Conservation (phyloP, 2,797 vertebrate genomes). For the Triplophysa bombifrons region DNA sequence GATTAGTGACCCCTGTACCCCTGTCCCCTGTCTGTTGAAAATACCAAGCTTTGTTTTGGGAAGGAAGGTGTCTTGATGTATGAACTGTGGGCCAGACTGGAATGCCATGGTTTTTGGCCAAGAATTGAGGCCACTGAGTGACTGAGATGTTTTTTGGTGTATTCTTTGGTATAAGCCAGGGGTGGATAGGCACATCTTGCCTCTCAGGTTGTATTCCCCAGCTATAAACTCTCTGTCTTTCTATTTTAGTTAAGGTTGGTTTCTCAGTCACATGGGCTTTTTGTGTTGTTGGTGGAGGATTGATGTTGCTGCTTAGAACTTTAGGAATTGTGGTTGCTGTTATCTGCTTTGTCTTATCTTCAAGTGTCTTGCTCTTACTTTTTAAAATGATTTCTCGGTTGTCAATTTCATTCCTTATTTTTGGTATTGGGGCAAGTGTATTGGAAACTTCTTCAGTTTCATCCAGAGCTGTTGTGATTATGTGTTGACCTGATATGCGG, state of each 20-base stretch:
- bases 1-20: conserved; percentile 68
- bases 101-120: conserved; percentile 44
- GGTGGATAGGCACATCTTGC: conserved; percentile 68
- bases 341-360: conserved; percentile 26
- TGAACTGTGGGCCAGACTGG: conserved; percentile 55
- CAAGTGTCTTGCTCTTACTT: conserved; percentile 13
- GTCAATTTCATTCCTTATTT: conserved; percentile 27
- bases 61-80: conserved; percentile 59
- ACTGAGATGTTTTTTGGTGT: conserved; percentile 56
- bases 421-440: conserved; percentile 23
- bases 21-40: conserved; percentile 62
- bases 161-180: conserved; percentile 69
- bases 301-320: conserved; percentile 30
- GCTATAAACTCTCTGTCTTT: conserved; percentile 49
- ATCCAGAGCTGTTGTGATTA: conserved; percentile 26
- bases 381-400: conserved; percentile 30
- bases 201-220: conserved; percentile 53
- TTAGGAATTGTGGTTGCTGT: conserved; percentile 35
- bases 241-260: conserved; percentile 47
- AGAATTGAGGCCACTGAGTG: conserved; percentile 48
- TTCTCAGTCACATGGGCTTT: conserved; percentile 53
- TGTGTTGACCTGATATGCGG: neutral
- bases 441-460: neutral
- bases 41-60: conserved; percentile 62
- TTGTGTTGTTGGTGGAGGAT: conserved; percentile 16